These are phyloP conservation scores for Lophura nycthemera DNA, from an alignment of 2,113 vertebrate genomes.

Conservation along the genomic window DNA sequence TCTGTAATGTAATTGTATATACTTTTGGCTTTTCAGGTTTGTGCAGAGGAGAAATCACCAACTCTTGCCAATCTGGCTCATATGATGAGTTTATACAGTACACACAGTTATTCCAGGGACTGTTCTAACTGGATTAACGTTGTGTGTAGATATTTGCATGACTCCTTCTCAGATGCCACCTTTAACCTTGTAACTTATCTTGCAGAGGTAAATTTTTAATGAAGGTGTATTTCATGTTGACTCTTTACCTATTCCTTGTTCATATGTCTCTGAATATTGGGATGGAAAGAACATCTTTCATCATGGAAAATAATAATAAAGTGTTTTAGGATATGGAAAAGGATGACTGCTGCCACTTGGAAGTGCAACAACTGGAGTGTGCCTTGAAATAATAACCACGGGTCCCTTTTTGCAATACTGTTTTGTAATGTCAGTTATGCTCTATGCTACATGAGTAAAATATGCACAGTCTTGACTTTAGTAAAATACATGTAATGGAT, in stretches of 20 bases:
- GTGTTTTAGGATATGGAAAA: not conserved
- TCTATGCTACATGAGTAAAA: not conserved
- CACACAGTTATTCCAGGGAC: constrained; percentile 97
- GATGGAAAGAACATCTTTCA: fast-evolving
- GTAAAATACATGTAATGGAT: not conserved
- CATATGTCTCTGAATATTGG: not conserved
- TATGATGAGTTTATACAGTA: constrained; percentile 98
- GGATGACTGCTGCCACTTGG: not conserved
- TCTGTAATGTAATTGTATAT: not conserved
- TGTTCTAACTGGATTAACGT: constrained; percentile 98
- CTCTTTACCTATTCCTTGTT: not conserved
- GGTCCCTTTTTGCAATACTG: not conserved
- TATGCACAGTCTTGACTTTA: not conserved
- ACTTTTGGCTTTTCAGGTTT: constrained; percentile 78
- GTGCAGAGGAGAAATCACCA: constrained; percentile 92
- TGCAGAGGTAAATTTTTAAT: constrained; percentile 87
- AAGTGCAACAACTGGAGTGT: not conserved
- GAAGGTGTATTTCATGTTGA: not conserved
- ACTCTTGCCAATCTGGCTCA: constrained; percentile 95
- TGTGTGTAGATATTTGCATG: constrained; percentile 95
- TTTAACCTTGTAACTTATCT: constrained; percentile 95
- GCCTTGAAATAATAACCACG: not conserved
- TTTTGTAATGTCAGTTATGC: not conserved
- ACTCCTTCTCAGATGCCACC: constrained; percentile 93
- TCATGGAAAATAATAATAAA: not conserved